Evolutionary conservation across 2,113 vertebrate species (phyloP).

Genomic region (Sylvilagus bachmani): DNA sequence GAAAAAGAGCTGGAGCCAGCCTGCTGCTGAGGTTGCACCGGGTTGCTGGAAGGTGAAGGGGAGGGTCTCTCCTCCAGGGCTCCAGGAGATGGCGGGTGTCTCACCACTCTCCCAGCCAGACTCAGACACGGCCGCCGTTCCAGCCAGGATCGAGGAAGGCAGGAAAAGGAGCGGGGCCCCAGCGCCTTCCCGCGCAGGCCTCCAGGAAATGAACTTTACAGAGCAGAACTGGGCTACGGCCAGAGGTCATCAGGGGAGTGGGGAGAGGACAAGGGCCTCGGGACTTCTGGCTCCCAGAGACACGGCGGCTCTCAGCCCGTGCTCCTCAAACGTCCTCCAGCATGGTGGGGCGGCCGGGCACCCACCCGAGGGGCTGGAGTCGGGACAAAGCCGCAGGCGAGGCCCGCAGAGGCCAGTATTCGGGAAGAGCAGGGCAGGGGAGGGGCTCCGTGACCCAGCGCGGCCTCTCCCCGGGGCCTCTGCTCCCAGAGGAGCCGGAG

Average conservation of each 20-base stretch:
- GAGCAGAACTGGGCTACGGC: conserved; percentile 75
- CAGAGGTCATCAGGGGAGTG: conserved; percentile 78
- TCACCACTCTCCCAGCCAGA: background rate
- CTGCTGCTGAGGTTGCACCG: background rate
- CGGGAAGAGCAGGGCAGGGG: background rate
- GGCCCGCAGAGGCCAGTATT: conserved; percentile 20
- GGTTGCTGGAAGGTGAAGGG: background rate
- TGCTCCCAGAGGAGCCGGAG: conserved; percentile 9
- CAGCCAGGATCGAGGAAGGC: conserved; percentile 66
- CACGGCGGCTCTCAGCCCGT: background rate
- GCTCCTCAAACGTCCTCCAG: background rate
- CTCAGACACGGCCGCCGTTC: conserved; percentile 49
- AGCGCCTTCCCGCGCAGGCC: conserved; percentile 71
- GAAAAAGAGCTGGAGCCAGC: background rate
- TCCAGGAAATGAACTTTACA: conserved; percentile 85
- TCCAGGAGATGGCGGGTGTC: conserved; percentile 34
- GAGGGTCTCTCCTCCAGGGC: conserved; percentile 10
- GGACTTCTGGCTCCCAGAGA: conserved; percentile 49
- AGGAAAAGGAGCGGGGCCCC: conserved; percentile 74
- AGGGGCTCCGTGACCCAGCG: background rate
- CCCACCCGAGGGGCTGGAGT: conserved; percentile 32
- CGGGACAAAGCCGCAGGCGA: conserved; percentile 65
- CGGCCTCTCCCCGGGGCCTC: conserved; percentile 14
- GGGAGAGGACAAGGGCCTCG: conserved; percentile 44
- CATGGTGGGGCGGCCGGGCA: background rate